phyloP scores from a whole-genome alignment of 2,113 vertebrate species.

The Hemichromis elongatus region DNA sequence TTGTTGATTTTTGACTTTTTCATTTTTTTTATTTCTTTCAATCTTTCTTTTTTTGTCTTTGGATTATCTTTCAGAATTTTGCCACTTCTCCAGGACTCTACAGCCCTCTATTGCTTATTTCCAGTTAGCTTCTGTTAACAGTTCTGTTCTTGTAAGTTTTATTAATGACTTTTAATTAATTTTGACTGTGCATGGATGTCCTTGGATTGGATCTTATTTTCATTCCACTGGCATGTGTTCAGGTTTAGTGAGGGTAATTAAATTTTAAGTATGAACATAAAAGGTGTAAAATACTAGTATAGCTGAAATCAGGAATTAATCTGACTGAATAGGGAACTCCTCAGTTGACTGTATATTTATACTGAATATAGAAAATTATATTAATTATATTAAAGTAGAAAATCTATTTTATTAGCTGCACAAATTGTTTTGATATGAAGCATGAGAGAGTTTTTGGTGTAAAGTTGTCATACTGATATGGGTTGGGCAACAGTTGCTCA shows the following conservation, averaged over 20 bases:
- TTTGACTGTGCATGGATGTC: not conserved
- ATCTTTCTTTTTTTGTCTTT: too few species aligned
- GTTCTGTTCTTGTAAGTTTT: not conserved
- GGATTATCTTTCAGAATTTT: not conserved
- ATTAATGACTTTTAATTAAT: not conserved
- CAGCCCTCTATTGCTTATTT: not conserved
- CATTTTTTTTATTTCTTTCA: not conserved
- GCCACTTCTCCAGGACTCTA: not conserved
- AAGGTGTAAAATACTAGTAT: too few species aligned
- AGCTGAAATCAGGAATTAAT: too few species aligned
- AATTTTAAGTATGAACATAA: not conserved
- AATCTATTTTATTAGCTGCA: not conserved
- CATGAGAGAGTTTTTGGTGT: not conserved
- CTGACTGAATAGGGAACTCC: too few species aligned
- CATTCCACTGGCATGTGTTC: not conserved
- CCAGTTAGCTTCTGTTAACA: not conserved
- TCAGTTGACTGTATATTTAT: too few species aligned
- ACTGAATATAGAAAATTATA: not conserved
- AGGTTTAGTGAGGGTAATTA: not conserved
- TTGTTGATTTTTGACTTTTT: not conserved
- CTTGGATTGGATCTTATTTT: not conserved
- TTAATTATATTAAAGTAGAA: too few species aligned
- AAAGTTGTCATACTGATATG: not conserved
- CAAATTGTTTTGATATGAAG: too few species aligned
- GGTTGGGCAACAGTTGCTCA: not conserved